phyloP scores from a whole-genome alignment of 2,113 vertebrate species.

The Gambusia affinis region DNA sequence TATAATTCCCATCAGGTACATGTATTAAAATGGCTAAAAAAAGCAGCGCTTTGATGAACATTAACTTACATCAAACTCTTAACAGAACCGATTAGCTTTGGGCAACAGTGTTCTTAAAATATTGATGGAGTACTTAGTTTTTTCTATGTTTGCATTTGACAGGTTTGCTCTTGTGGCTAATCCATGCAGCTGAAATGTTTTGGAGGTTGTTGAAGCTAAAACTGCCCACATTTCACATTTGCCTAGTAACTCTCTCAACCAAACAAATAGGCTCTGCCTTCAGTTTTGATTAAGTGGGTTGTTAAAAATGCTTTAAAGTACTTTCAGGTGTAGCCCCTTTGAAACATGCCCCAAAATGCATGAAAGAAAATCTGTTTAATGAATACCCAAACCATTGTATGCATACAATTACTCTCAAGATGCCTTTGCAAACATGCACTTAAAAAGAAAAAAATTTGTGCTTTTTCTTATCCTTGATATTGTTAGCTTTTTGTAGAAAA shows the following conservation, averaged over 20 bases:
- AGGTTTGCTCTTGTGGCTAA: background rate
- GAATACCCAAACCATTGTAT: background rate
- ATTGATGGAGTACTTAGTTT: background rate
- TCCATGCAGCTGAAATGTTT: background rate
- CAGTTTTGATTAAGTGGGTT: conserved; percentile 2
- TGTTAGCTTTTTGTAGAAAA: conserved; percentile 3
- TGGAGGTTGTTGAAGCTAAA: conserved; percentile 1
- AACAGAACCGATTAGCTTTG: background rate
- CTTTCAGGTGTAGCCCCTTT: background rate
- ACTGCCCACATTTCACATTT: background rate
- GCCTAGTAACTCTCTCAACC: background rate
- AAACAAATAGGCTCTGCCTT: background rate
- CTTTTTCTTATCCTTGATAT: background rate
- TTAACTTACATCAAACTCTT: background rate
- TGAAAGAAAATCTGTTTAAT: background rate
- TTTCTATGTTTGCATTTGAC: background rate
- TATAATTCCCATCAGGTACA: background rate
- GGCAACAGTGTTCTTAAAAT: background rate
- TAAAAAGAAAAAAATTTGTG: background rate
- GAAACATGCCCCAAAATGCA: background rate
- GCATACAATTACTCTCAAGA: background rate
- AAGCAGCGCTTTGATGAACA: background rate
- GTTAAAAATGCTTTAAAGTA: background rate
- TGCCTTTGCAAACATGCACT: background rate
- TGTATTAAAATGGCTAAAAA: background rate